Evolutionary conservation across 2,797 vertebrate genomes (phyloP).

Genomic region (Thalassophryne amazonica): DNA sequence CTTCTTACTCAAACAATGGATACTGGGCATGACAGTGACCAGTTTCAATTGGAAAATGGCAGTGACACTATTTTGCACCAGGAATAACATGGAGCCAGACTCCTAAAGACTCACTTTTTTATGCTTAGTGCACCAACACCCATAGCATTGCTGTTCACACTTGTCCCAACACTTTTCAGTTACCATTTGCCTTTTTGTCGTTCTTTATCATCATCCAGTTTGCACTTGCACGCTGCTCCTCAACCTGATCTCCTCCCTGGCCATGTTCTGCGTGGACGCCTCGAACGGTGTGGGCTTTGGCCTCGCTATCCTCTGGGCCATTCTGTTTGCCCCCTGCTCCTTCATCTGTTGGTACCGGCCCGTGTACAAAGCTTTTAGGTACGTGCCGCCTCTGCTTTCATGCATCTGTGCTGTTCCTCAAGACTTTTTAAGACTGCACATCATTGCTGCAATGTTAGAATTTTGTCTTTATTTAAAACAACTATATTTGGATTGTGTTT

Average conservation of each 20-base stretch:
- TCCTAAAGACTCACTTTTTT: background rate
- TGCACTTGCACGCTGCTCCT: slow-evolving; percentile 75
- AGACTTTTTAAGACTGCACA: no score
- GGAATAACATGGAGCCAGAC: no score
- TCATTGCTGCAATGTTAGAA: no score
- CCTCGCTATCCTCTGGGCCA: slow-evolving; percentile 91
- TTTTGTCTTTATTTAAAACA: no score
- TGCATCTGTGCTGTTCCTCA: background rate
- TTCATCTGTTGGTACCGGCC: slow-evolving; percentile 97
- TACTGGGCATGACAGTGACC: no score
- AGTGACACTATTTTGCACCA: no score
- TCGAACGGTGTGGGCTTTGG: slow-evolving; percentile 81
- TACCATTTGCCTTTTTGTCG: background rate
- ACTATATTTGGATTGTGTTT: no score
- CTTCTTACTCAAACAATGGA: no score
- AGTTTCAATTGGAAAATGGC: no score
- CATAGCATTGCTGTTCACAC: background rate
- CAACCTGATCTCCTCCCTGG: slow-evolving; percentile 88
- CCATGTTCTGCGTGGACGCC: slow-evolving; percentile 83
- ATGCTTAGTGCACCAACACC: background rate
- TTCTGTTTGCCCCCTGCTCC: slow-evolving; percentile 93
- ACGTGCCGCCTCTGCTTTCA: no score
- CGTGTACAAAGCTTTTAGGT: slow-evolving; percentile 97
- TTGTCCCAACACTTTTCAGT: background rate
- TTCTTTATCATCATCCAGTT: slow-evolving; percentile 43